These are phyloP conservation scores for Carpatolechia fugitivella DNA, from an alignment of 2,888 invertebrate genomes.

Conservation along the genomic window DNA sequence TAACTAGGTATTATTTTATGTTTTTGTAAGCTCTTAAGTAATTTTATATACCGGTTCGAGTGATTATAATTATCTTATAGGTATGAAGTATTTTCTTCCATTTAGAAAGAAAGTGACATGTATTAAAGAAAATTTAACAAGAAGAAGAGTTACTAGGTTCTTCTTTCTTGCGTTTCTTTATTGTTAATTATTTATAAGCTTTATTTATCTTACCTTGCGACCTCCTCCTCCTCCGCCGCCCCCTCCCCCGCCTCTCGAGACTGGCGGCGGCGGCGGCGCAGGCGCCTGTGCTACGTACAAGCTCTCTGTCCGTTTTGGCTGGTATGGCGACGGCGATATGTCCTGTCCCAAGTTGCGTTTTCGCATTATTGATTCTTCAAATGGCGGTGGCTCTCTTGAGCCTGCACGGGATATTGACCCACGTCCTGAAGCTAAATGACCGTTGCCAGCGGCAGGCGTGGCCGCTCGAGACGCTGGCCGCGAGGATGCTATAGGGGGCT, in stretches of 20 bases:
- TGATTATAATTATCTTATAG: no score
- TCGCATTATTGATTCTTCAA: conserved; percentile 89
- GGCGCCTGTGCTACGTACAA: conserved; percentile 82
- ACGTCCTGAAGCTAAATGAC: conserved; percentile 81
- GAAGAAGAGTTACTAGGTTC: no score
- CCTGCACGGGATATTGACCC: conserved; percentile 76
- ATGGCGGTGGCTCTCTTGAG: conserved; percentile 80
- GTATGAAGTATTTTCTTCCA: no score
- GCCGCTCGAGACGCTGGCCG: conserved; percentile 75
- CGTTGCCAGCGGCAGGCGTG: conserved; percentile 79
- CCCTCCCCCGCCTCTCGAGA: conserved; percentile 51
- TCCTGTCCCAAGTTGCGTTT: conserved; percentile 92
- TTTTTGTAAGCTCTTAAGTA: no score
- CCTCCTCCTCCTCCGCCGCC: conserved; percentile 65
- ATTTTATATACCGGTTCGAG: no score
- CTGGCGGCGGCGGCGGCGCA: conserved; percentile 69
- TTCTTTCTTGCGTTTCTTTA: no score
- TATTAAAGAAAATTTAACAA: no score
- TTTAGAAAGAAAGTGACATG: no score
- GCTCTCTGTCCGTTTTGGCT: conserved; percentile 95
- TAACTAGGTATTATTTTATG: no score
- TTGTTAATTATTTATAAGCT: no score
- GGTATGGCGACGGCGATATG: conserved; percentile 91
- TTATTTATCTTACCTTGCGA: conserved; percentile 55
- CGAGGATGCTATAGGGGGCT: conserved; percentile 83